phyloP scores from a whole-genome alignment of 2,888 invertebrate species.

The Chirona hameri region DNA sequence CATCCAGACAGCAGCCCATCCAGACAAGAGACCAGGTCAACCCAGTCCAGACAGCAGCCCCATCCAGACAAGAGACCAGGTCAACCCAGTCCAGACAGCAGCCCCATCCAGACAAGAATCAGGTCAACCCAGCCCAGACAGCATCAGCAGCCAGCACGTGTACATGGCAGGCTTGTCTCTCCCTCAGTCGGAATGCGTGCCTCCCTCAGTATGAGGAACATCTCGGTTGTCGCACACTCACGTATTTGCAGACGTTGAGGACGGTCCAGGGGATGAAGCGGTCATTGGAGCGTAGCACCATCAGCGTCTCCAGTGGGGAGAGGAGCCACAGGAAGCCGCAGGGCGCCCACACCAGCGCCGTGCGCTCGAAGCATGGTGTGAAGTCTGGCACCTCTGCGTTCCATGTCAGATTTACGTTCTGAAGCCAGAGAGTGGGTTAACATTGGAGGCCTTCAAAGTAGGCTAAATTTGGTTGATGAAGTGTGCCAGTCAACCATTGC shows the following conservation, averaged over 20 bases:
- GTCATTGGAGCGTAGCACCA: slow-evolving; percentile 36
- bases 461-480: background rate
- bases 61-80: no score
- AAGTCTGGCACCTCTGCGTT: slow-evolving; percentile 76
- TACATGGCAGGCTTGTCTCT: no score
- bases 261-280: slow-evolving; percentile 51
- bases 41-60: no score
- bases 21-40: no score
- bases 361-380: slow-evolving; percentile 87
- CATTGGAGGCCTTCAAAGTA: background rate
- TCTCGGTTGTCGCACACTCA: slow-evolving; percentile 42
- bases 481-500: no score
- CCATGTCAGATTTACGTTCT: slow-evolving; percentile 78
- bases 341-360: slow-evolving; percentile 83
- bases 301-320: slow-evolving; percentile 59
- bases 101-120: no score
- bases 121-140: no score
- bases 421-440: background rate
- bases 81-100: no score
- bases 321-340: slow-evolving; percentile 78
- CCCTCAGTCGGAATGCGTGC: no score
- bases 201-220: no score
- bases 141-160: no score
- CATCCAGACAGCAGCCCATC: no score
- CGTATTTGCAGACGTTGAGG: slow-evolving; percentile 68